Evolutionary conservation across 1,140 invertebrate genomes (phyloP).

Genomic region (Manduca sexta): DNA sequence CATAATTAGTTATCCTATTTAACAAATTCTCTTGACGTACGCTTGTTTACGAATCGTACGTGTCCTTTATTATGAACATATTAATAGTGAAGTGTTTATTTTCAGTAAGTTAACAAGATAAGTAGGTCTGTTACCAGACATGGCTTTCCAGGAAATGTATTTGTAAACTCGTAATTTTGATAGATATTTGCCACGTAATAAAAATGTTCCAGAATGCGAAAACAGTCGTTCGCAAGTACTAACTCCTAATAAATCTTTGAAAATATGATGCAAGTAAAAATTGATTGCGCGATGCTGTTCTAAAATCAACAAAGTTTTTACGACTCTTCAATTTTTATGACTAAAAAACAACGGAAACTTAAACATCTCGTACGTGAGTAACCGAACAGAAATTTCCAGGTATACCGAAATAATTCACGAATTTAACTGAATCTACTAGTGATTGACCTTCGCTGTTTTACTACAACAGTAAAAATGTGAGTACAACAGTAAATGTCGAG

Average conservation of each 20-base stretch:
- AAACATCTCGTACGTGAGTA: constrained; percentile 1
- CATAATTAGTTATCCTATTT: not conserved
- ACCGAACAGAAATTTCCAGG: constrained; percentile 10
- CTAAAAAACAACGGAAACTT: constrained; percentile 1
- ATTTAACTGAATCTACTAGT: constrained; percentile 39
- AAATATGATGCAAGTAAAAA: not conserved
- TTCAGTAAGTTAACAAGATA: too few species aligned
- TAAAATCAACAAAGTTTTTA: constrained; percentile 4
- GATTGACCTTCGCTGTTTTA: constrained; percentile 48
- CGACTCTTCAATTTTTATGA: constrained; percentile 3
- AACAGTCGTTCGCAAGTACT: not conserved
- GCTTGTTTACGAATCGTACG: too few species aligned
- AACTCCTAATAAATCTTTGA: not conserved
- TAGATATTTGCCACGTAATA: too few species aligned
- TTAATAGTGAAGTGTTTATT: too few species aligned
- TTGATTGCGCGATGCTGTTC: constrained; percentile 1
- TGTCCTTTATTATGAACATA: too few species aligned
- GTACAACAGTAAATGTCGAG: constrained; percentile 61
- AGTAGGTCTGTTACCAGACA: too few species aligned
- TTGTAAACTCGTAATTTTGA: too few species aligned
- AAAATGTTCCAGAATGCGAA: too few species aligned
- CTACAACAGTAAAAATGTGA: constrained; percentile 53
- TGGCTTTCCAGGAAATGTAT: too few species aligned
- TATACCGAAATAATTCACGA: constrained; percentile 22
- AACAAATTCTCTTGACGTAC: too few species aligned